Evolutionary conservation across 2,797 vertebrate genomes (phyloP), one percentile per base, ranked within the genome.

Genomic region (Bovichtus variegatus): DNA sequence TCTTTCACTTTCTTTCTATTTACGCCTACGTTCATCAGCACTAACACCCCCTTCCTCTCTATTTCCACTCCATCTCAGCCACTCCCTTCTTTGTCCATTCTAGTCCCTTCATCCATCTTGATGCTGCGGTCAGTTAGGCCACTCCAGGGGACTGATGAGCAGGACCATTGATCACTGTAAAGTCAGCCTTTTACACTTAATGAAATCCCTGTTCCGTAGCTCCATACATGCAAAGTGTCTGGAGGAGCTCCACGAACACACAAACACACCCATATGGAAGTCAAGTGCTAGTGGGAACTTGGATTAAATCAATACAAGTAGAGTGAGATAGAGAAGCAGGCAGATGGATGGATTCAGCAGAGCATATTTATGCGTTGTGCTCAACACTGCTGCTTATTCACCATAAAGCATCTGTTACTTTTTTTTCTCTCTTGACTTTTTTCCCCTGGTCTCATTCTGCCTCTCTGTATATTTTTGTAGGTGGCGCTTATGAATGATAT

Each of bases 101-200:
- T 27, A 3, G 34, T 43, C 54, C 43, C 59, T 78, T 75, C 81
- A 86, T 89, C 71, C 81, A 74, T 84, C 88, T 85, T n/a, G 6
- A 44, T 34, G 67, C 75, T 69, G 74, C 1, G 71, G 81, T 86
- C 80, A 80, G 74, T 74, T 60, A 44, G 71, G 67, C 76, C 76
- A 68, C 75, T 87, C 65, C 67, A 59, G 70, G 71, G 87, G 88
- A 87, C 78, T 58, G 71, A 90, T 87, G 86, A 88, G 78, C 76
- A 40, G 8, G 31, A 38, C 70, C 65, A 87, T 74, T 76, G 81
- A 84, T 85, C 79, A 73, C 71, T 55, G 71, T 78, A 66, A 88
- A 82, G 67, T 82, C 83, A 65, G 77, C 65, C 81, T 83, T 88
- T 87, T 86, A 54, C 81, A 83, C 71, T 61, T 86, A 84, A 90